Evolutionary conservation across 2,888 invertebrate genomes (phyloP), one percentile per base, ranked within the genome.

Genomic region (Macaria liturata): DNA sequence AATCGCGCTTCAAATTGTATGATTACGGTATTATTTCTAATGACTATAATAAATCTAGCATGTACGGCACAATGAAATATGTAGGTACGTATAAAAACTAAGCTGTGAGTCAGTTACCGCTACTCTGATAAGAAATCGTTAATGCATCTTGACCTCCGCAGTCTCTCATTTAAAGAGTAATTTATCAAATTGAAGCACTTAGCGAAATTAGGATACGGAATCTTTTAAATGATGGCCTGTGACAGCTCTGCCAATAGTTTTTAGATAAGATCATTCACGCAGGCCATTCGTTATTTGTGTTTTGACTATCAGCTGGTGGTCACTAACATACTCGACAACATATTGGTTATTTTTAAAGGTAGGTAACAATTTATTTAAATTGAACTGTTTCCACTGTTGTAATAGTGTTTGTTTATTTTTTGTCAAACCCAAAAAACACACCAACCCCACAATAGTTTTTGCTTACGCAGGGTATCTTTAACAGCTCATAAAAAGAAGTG

Each of bases 161-260:
- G 51, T 49, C 54, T 56, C 46, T 59, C 52, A 53, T 62, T 61
- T 53, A 57, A 57, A 65, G 45, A 52, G 58, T 55, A 49, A 64
- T 68, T 64, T 67, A 61, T 66, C 65, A 66, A 65, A 62, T 63
- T 58, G 61, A 65, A 64, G 61, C 64, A 66, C 68, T 68, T 68
- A 68, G 65, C 65, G 57, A 65, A 66, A 66, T 68, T 60, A 64
- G 62, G 61, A 63, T 63, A 56, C 43, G 55, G 46, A 53, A 56
- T 61, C 59, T 60, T 52, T 56, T 48, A 42, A 46, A 49, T 55
- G 55, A 55, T 56, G 37, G 42, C 37, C 9, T 34, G 55, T 56
- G 52, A 59, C 49, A 48, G 52, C 9, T 30, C n/a, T 59, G 9
- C 51, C 34, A 37, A 37, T 47, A 43, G 42, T 34, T 4, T 44